A percentile compares a stretch with the other conserved stretches of the same genome.
Conservation (phyloP, 2,888 invertebrate genomes). For the Epinotia ramella region DNA sequence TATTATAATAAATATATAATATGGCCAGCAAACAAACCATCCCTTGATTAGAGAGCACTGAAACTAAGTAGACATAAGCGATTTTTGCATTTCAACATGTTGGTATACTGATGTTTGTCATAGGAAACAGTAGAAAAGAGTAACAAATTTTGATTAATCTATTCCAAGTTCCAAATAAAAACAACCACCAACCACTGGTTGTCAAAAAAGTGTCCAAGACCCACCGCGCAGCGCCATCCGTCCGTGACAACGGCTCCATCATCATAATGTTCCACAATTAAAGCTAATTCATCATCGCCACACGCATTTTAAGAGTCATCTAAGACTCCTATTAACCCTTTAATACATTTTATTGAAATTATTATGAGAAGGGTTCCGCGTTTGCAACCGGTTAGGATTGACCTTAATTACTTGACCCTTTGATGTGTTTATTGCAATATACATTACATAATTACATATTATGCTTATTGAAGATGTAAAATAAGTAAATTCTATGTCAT, state of each 20-base stretch:
- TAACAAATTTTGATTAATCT: neutral
- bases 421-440: neutral
- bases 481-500: neutral
- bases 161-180: slow-evolving; percentile 3
- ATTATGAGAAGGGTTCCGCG: slow-evolving; percentile 24
- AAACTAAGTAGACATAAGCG: too few relatives aligned
- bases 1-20: too few relatives aligned
- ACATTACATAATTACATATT: neutral
- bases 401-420: slow-evolving; percentile 22
- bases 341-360: slow-evolving; percentile 42
- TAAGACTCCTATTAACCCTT: slow-evolving; percentile 46
- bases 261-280: slow-evolving; percentile 54
- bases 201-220: slow-evolving; percentile 35
- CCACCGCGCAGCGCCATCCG: slow-evolving; percentile 30
- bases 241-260: slow-evolving; percentile 37
- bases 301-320: slow-evolving; percentile 59
- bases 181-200: slow-evolving; percentile 15
- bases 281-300: slow-evolving; percentile 63
- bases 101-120: too few relatives aligned
- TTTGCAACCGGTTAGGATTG: slow-evolving; percentile 1
- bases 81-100: too few relatives aligned
- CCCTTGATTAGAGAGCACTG: too few relatives aligned
- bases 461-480: neutral
- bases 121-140: neutral
- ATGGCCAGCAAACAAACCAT: too few relatives aligned